Conservation (phyloP, 2,888 invertebrate genomes). For the Himalopsyche tibetana region DNA sequence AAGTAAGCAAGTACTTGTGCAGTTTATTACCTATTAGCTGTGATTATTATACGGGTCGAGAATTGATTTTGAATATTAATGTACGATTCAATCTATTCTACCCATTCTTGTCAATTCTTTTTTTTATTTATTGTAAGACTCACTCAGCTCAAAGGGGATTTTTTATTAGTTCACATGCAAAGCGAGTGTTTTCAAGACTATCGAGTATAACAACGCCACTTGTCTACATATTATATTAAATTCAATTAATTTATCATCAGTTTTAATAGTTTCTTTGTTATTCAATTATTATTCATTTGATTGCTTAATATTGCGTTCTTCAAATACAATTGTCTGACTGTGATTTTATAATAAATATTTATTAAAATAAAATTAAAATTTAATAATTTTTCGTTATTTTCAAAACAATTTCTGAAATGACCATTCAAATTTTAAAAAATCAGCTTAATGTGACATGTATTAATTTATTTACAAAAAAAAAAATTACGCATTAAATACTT, state of each 20-base stretch:
- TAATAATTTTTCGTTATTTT: no score
- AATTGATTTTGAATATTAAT: conserved; percentile 64
- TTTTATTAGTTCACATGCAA: conserved; percentile 28
- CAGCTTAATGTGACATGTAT: no score
- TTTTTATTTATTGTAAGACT: conserved; percentile 43
- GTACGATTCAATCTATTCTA: conserved; percentile 50
- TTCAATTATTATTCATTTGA: neutral
- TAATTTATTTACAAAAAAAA: no score
- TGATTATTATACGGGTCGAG: conserved; percentile 63
- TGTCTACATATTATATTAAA: neutral
- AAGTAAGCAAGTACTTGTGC: conserved; percentile 50
- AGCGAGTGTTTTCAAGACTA: neutral
- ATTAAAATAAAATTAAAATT: no score
- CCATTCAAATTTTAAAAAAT: no score
- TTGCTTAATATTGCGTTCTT: neutral
- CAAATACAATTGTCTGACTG: neutral
- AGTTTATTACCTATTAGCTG: conserved; percentile 54
- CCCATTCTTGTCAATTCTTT: conserved; percentile 26
- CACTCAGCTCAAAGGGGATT: neutral
- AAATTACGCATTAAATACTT: no score
- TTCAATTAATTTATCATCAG: neutral
- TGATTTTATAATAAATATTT: no score
- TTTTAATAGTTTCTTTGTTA: neutral
- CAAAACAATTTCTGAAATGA: no score
- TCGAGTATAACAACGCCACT: neutral